These are phyloP conservation scores for Falco rusticolus DNA, from an alignment of 2,797 vertebrate species.

Conservation along the genomic window DNA sequence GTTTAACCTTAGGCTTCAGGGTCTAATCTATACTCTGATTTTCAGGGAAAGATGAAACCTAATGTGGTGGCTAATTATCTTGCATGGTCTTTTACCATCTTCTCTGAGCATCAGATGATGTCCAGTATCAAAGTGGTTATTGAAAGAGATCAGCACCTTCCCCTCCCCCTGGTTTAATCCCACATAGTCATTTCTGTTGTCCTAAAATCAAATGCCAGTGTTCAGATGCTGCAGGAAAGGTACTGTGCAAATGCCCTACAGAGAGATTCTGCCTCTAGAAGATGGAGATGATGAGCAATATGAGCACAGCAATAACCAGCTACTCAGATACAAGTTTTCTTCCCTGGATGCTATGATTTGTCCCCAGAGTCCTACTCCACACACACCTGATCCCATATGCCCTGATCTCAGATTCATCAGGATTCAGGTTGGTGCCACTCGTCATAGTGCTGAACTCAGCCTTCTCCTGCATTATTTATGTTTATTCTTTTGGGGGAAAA, in stretches of 20 bases:
- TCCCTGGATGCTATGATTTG: not conserved
- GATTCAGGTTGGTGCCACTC: not conserved
- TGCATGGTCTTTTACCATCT: not conserved
- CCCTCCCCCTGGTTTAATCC: not conserved
- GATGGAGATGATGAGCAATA: not conserved
- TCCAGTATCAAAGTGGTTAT: not conserved
- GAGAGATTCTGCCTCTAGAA: not conserved
- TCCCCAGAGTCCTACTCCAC: not conserved
- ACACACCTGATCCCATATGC: fast-evolving
- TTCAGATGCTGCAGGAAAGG: not conserved
- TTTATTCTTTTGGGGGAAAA: not conserved
- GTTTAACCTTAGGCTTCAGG: not conserved
- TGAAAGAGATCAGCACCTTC: not conserved
- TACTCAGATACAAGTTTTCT: not conserved
- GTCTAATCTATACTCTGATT: not conserved
- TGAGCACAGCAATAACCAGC: not conserved
- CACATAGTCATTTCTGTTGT: not conserved
- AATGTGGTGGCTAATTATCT: not conserved
- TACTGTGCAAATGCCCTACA: not conserved
- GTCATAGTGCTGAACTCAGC: not conserved
- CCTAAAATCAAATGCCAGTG: not conserved
- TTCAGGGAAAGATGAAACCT: not conserved
- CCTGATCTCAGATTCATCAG: not conserved
- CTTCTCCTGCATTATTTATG: slow-evolving; percentile 43
- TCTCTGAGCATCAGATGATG: not conserved